Evolutionary conservation across 2,113 vertebrate genomes (phyloP), one percentile per base, ranked within the genome.

Genomic region (Engystomops pustulosus): DNA sequence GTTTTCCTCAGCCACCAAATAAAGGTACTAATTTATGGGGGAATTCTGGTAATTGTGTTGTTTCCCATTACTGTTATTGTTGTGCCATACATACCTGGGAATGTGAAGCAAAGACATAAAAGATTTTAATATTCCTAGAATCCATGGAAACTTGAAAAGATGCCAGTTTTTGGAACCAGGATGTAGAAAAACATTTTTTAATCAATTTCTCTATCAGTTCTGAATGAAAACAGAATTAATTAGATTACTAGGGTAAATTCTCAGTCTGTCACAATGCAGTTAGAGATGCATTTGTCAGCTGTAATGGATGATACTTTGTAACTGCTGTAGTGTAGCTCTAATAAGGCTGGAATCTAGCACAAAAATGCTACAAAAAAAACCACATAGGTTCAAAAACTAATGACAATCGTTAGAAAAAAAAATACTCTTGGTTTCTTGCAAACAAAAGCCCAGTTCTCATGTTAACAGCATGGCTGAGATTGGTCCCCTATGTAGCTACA

Each of bases 221-320:
- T 84, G 74, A 78, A 78, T 84, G 74, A 84, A 84, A 84, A 78
- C 82, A 69, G 55, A 84, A 84, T 84, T 84, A 84, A 84, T 84
- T 84, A 84, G 82, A 78, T 84, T 78, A 55, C 30, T 30, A 27
- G 34, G 53, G 74, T 44, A 84, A 78, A 84, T 27, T 75, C 49
- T 41, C 72, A 77, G 44, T 68, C 27, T 51, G 60, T 67, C 44
- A 76, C 23, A 23, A 58, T 74, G 51, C 65, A 75, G 74, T 49
- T 32, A 69, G 60, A 70, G 69, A 55, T 72, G 30, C 72, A 53
- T 36, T 84, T 84, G 82, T 47, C 74, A 84, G 74, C 34, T 78
- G 14, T 12, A 53, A 17, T 55, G 27, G 15, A 47, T 78, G 70
- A 20, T 38, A 75, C 53, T 60, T 47, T 20, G 58, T 69, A 17